Conservation (phyloP, 2,888 invertebrate genomes). For the Abrostola triplasia region DNA sequence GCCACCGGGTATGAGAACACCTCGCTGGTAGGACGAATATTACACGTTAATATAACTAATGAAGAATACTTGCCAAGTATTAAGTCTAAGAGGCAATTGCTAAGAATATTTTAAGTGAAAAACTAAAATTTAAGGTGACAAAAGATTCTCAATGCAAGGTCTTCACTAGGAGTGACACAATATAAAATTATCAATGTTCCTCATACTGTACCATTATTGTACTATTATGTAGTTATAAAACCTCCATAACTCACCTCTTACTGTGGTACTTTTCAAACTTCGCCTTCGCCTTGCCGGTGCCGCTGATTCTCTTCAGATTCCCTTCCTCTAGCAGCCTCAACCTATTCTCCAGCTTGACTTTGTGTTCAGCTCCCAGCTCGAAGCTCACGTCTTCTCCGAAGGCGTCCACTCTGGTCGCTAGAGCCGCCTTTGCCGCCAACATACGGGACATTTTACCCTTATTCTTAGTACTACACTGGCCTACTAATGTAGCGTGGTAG, state of each 20-base stretch:
- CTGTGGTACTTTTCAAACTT: slow-evolving; percentile 98
- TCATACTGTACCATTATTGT: too few relatives aligned
- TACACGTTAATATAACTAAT: slow-evolving; percentile 4
- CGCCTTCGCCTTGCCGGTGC: slow-evolving; percentile 95
- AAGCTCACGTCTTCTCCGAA: slow-evolving; percentile 96
- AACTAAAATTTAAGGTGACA: too few relatives aligned
- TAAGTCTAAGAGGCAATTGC: too few relatives aligned
- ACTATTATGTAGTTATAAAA: neutral
- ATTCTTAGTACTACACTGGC: slow-evolving; percentile 95
- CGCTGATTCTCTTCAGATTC: slow-evolving; percentile 94
- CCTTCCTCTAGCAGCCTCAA: slow-evolving; percentile 95
- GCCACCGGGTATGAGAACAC: slow-evolving; percentile 93
- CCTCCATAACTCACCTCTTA: slow-evolving; percentile 86
- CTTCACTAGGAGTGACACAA: too few relatives aligned
- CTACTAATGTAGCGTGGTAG: slow-evolving; percentile 98
- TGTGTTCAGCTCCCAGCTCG: slow-evolving; percentile 96
- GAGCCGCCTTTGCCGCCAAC: slow-evolving; percentile 98
- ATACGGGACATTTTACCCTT: slow-evolving; percentile 99
- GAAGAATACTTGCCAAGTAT: too few relatives aligned
- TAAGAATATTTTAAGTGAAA: too few relatives aligned
- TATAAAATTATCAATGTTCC: too few relatives aligned
- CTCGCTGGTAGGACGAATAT: slow-evolving; percentile 87
- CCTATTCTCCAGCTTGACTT: slow-evolving; percentile 95
- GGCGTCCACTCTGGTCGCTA: slow-evolving; percentile 98
- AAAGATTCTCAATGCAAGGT: too few relatives aligned